These are phyloP conservation scores for Semnornis frantzii DNA, from an alignment of 2,113 vertebrate species.

Conservation along the genomic window DNA sequence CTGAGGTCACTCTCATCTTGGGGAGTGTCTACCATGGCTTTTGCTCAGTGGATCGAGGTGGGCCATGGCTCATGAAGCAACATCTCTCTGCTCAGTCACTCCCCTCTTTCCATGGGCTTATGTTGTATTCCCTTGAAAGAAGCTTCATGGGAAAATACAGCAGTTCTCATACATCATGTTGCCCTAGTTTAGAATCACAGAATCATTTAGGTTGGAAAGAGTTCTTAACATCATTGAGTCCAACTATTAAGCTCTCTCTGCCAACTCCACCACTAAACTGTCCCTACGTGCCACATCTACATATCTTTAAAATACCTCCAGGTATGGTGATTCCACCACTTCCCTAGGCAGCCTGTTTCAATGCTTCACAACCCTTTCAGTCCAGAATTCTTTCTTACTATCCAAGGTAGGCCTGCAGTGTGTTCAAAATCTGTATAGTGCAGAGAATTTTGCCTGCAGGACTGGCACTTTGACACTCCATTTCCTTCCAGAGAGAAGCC, in stretches of 20 bases:
- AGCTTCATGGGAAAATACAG: slow-evolving; percentile 21
- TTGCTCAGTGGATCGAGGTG: not conserved
- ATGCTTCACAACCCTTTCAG: not conserved
- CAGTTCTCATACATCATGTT: slow-evolving; percentile 6
- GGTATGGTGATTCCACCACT: not conserved
- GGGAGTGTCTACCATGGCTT: not conserved
- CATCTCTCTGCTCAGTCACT: not conserved
- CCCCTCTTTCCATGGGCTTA: not conserved
- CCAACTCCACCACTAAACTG: not conserved
- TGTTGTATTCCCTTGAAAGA: not conserved
- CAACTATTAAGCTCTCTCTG: not conserved
- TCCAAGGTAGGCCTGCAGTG: not conserved
- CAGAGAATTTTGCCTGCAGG: slow-evolving; percentile 24
- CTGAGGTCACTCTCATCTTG: not conserved
- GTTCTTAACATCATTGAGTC: not conserved
- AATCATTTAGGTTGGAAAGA: not conserved
- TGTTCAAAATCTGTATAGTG: not conserved
- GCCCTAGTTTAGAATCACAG: not conserved
- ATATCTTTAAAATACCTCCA: not conserved
- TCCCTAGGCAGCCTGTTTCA: not conserved
- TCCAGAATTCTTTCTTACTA: not conserved
- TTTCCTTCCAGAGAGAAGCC: slow-evolving; percentile 20
- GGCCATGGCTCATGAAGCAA: not conserved
- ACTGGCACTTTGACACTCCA: slow-evolving; percentile 5
- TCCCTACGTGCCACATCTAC: no score